Evolutionary conservation across 35 echinoderm and acorn worm species (phyloP).

Genomic region (Eucidaris tribuloides): DNA sequence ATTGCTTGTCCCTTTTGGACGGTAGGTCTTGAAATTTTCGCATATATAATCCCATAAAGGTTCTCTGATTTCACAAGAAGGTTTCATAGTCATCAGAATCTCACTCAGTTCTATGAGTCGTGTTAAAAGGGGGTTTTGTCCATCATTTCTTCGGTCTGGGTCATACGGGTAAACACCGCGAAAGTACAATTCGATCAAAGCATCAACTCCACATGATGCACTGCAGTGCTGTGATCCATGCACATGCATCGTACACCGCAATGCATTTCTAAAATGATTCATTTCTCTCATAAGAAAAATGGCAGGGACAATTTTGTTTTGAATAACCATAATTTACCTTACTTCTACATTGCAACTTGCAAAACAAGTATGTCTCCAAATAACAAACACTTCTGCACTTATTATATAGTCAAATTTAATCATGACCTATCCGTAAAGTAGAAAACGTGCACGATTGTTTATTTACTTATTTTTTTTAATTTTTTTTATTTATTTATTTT

Average conservation of each 20-base stretch:
- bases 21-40: not conserved
- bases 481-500: too few relatives aligned
- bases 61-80: not conserved
- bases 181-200: not conserved
- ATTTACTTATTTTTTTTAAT: too few relatives aligned
- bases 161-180: not conserved
- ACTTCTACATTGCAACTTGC: too few relatives aligned
- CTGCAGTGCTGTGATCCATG: not conserved
- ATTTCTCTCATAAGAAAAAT: too few relatives aligned
- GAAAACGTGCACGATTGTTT: too few relatives aligned
- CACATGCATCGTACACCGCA: not conserved
- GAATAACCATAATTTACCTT: too few relatives aligned
- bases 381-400: too few relatives aligned
- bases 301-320: too few relatives aligned
- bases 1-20: not conserved
- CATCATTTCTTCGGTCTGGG: not conserved
- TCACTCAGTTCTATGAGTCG: not conserved
- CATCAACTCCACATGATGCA: not conserved
- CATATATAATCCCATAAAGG: not conserved
- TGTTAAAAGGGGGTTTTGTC: not conserved
- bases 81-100: not conserved
- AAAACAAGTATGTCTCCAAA: too few relatives aligned
- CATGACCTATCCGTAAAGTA: too few relatives aligned
- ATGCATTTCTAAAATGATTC: not conserved
- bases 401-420: too few relatives aligned